These are phyloP conservation scores for Gymnogyps californianus DNA, from an alignment of 2,113 vertebrate species.

Conservation along the genomic window DNA sequence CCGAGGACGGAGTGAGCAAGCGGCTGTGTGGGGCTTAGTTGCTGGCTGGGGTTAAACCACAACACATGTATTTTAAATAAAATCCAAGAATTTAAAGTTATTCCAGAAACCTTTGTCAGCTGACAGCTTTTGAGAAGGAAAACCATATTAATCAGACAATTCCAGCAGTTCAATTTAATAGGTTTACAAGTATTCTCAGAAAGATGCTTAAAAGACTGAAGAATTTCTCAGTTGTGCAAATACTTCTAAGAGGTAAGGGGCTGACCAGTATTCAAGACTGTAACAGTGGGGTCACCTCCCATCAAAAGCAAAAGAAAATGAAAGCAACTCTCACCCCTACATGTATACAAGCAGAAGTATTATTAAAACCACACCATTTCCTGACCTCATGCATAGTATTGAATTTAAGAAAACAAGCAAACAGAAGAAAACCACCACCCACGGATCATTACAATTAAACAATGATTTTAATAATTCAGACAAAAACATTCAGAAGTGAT, in stretches of 20 bases:
- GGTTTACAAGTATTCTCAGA: neutral
- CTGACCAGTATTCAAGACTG: neutral
- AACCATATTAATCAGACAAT: neutral
- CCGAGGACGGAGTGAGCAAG: too few species aligned
- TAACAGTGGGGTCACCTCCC: neutral
- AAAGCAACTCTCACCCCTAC: neutral
- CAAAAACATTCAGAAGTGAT: neutral
- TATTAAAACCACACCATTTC: neutral
- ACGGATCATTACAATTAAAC: neutral
- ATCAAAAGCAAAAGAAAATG: neutral
- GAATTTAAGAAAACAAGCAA: neutral
- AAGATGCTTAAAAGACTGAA: neutral
- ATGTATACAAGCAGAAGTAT: neutral
- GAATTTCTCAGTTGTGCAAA: neutral
- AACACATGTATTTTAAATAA: neutral
- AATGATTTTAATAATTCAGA: neutral
- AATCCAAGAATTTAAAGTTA: neutral
- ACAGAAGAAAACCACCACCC: neutral
- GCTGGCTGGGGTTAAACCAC: too few species aligned
- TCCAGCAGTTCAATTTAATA: neutral
- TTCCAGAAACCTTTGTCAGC: neutral
- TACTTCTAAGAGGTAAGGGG: neutral
- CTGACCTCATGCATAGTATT: neutral
- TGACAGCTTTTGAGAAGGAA: neutral
- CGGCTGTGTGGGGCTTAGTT: too few species aligned